Evolutionary conservation across 2,113 vertebrate genomes (phyloP).

Genomic region (Sitta europaea): DNA sequence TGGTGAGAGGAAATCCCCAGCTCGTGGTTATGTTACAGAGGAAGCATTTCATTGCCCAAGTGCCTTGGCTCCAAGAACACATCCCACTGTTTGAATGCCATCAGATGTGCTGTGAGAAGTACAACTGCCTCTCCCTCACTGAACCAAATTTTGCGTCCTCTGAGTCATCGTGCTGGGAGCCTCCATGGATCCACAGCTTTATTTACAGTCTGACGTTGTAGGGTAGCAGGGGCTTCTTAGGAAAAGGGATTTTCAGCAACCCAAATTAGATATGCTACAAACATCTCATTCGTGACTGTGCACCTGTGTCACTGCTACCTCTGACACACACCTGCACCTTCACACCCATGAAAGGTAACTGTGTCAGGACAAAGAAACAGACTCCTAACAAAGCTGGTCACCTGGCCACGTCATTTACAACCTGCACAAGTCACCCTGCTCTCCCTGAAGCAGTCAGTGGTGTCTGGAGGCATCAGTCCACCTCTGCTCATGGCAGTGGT

Average conservation of each 20-base stretch:
- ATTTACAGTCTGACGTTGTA: neutral
- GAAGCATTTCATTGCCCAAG: rapidly evolving
- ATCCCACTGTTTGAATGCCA: neutral
- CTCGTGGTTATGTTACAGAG: rapidly evolving
- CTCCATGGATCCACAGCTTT: neutral
- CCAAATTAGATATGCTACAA: neutral
- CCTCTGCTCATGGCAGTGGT: rapidly evolving
- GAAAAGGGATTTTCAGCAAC: neutral
- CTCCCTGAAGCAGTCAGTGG: neutral
- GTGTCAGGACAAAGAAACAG: neutral
- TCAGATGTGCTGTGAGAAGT: neutral
- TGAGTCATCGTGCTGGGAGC: rapidly evolving
- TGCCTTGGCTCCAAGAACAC: neutral
- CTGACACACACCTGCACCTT: neutral
- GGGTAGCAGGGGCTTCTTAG: neutral
- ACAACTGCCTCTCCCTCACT: neutral
- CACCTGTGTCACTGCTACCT: neutral
- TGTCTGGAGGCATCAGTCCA: neutral
- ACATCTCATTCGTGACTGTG: neutral
- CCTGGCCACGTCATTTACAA: neutral
- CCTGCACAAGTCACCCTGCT: neutral
- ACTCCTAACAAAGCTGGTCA: neutral
- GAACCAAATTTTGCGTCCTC: neutral
- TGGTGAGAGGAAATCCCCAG: conserved; percentile 5
- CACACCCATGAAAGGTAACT: rapidly evolving